Percentiles rank a stretch among this genome's conserved stretches.
Evolutionary conservation across 2,113 vertebrate species (phyloP).

Genomic region (Ictidomys tridecemlineatus): DNA sequence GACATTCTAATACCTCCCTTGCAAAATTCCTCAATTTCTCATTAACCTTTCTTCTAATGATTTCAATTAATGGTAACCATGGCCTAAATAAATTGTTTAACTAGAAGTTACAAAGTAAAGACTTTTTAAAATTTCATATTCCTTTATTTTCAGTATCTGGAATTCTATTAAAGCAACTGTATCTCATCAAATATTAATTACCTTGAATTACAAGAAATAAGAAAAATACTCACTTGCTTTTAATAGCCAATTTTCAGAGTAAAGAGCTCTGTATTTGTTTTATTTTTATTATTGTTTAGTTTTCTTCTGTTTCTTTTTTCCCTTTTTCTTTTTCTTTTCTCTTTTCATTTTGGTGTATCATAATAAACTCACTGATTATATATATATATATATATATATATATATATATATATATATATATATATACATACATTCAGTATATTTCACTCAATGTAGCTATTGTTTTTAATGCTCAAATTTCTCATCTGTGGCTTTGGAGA

Average conservation of each 20-base stretch:
- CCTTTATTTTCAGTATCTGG: background rate
- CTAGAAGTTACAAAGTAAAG: background rate
- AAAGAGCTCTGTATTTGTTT: background rate
- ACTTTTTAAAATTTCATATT: background rate
- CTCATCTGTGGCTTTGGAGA: background rate
- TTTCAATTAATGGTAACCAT: constrained; percentile 29
- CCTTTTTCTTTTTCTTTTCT: background rate
- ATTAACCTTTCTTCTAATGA: constrained; percentile 8
- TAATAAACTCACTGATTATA: background rate
- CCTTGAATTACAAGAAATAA: background rate
- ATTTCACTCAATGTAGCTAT: constrained; percentile 11
- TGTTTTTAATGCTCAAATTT: constrained; percentile 28
- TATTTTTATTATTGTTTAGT: background rate
- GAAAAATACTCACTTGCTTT: background rate
- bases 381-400: background rate
- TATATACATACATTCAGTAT: background rate
- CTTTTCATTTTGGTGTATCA: background rate
- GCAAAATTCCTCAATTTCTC: background rate
- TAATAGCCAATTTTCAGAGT: background rate
- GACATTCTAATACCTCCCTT: background rate
- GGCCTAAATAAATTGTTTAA: background rate
- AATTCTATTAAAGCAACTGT: constrained; percentile 7
- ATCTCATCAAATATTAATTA: background rate
- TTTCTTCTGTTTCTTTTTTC: background rate
- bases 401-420: too few species aligned